Percentiles rank a stretch among this genome's conserved stretches.
Conservation (phyloP, 2,113 vertebrate genomes). For the Thunnus thynnus region DNA sequence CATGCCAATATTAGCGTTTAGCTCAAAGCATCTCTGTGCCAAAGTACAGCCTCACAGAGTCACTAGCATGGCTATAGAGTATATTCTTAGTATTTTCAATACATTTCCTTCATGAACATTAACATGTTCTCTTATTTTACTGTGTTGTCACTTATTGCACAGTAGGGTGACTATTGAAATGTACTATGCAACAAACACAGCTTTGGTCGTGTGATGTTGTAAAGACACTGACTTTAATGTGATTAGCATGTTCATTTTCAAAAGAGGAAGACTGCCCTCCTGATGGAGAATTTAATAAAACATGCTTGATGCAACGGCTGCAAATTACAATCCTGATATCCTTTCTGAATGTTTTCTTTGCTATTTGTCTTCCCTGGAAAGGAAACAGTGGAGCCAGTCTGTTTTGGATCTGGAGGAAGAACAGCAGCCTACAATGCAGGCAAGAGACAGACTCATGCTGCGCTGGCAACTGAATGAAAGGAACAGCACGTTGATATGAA, state of each 20-base stretch:
- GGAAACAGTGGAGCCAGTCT: slow-evolving; percentile 27
- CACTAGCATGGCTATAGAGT: too few species aligned
- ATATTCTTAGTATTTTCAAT: too few species aligned
- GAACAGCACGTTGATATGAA: slow-evolving; percentile 37
- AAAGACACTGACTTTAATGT: not conserved
- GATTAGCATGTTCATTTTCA: not conserved
- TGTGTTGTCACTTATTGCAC: not conserved
- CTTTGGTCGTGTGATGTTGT: too few species aligned
- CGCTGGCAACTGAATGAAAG: slow-evolving; percentile 36
- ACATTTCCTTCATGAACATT: too few species aligned
- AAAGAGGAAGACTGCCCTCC: not conserved
- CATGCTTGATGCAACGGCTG: not conserved
- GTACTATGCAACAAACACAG: not conserved
- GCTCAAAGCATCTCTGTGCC: too few species aligned
- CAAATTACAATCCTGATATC: slow-evolving; percentile 24
- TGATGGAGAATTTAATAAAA: slow-evolving; percentile 14
- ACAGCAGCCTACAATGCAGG: slow-evolving; percentile 20
- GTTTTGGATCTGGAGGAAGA: slow-evolving; percentile 17
- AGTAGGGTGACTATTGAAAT: too few species aligned
- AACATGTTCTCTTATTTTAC: not conserved
- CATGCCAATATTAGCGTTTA: too few species aligned
- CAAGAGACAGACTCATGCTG: slow-evolving; percentile 18
- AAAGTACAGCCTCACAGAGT: too few species aligned
- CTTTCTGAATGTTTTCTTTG: slow-evolving; percentile 1
- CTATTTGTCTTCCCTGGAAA: slow-evolving; percentile 13